Evolutionary conservation across 2,888 invertebrate species (phyloP).

Genomic region (Andrena camellia): DNA sequence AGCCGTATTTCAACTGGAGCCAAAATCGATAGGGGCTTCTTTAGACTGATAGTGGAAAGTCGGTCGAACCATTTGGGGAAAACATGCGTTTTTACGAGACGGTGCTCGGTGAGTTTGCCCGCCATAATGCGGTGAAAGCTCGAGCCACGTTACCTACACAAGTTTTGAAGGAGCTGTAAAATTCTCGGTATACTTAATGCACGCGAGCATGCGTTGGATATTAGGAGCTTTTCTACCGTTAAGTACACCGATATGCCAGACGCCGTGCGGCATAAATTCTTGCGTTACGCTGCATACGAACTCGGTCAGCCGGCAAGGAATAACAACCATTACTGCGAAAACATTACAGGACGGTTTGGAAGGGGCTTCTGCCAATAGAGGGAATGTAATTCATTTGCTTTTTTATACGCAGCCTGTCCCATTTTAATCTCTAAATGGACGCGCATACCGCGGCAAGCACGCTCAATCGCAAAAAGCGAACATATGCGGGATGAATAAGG

Average conservation of each 20-base stretch:
- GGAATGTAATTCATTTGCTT: not conserved
- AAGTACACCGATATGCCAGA: slow-evolving; percentile 13
- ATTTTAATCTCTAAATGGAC: slow-evolving; percentile 7
- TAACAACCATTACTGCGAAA: not conserved
- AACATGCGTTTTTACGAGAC: slow-evolving; percentile 28
- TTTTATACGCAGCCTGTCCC: not conserved
- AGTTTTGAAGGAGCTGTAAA: slow-evolving; percentile 20
- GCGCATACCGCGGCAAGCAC: not conserved
- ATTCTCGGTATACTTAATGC: not conserved
- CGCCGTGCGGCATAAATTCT: not conserved
- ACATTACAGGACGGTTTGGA: not conserved
- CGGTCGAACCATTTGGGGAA: slow-evolving; percentile 35
- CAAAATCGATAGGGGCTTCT: slow-evolving; percentile 68
- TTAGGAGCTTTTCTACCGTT: not conserved
- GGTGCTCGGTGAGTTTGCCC: not conserved
- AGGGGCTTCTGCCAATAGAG: not conserved
- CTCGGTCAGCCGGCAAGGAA: not conserved
- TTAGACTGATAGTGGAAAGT: slow-evolving; percentile 47
- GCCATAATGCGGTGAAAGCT: slow-evolving; percentile 16
- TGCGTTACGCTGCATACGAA: not conserved
- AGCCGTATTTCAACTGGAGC: slow-evolving; percentile 57
- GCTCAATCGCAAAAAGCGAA: not conserved
- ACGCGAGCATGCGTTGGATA: slow-evolving; percentile 5
- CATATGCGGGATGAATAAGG: not conserved
- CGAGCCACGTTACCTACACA: not conserved